phyloP scores from a whole-genome alignment of 2,888 invertebrate genomes.

The Hypolimnas misippus region DNA sequence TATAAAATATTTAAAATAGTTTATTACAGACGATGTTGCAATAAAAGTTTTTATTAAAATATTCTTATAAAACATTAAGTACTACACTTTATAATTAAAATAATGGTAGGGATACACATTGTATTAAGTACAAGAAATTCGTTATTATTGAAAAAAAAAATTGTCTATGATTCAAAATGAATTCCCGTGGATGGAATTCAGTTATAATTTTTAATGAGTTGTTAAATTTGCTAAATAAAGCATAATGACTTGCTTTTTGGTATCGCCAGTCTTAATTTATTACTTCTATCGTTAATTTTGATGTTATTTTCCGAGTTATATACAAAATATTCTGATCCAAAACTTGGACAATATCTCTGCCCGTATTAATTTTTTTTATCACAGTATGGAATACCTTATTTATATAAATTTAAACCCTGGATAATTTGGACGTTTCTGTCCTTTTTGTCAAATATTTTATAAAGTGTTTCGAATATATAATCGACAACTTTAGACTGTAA shows the following conservation, averaged over 20 bases:
- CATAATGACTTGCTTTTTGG: conserved; percentile 32
- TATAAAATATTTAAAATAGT: conserved; percentile 5
- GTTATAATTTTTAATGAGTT: not conserved
- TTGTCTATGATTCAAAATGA: conserved; percentile 7
- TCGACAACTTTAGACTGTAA: conserved; percentile 7
- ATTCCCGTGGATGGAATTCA: conserved; percentile 1
- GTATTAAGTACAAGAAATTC: conserved; percentile 20
- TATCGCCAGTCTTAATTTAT: conserved; percentile 34
- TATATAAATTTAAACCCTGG: conserved; percentile 34
- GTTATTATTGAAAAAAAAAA: not conserved
- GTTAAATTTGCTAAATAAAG: conserved; percentile 17
- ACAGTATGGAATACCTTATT: conserved; percentile 29
- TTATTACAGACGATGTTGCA: conserved; percentile 8
- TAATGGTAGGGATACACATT: conserved; percentile 13
- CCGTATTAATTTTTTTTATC: conserved; percentile 35
- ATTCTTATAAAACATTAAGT: conserved; percentile 22
- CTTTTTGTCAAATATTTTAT: conserved; percentile 9
- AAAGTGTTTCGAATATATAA: not conserved
- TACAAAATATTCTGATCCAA: conserved; percentile 19
- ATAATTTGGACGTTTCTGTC: conserved; percentile 11
- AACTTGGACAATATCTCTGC: conserved; percentile 18
- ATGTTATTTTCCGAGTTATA: not conserved
- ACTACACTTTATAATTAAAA: conserved; percentile 18
- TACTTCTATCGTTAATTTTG: conserved; percentile 8
- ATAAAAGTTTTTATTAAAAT: conserved; percentile 4